Evolutionary conservation across 2,113 vertebrate species (phyloP), one percentile per base, ranked within the genome.

Genomic region (Sinocyclocheilus rhinocerous): DNA sequence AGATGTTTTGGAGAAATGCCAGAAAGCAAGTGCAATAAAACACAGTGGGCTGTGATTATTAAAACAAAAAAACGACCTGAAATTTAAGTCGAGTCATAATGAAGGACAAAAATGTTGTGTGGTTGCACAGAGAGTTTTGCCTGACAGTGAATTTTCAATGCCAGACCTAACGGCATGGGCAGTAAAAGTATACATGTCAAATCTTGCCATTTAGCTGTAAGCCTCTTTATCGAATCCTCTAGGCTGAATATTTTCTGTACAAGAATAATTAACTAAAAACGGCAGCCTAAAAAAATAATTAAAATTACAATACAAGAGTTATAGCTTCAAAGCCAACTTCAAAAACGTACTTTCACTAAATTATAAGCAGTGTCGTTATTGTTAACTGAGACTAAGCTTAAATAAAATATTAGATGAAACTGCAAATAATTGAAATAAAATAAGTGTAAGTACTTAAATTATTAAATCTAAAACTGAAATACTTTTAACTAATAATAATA

Each of bases 171-270:
- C 79, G 76, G 36, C 79, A 83, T 59, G n/a, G 24, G 79, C 65
- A 61, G 39, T 88, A 80, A 86, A 89, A 83, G 81, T 75, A 85
- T 65, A 48, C 83, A 87, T 90, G 85, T 86, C 39, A 88, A 33
- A 83, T 84, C 80, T 87, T 87, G 86, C 78, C 73, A 87, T 86
- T 89, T 89, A 85, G 79, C 72, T 61, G 85, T 65, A 16, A 7
- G 22, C 73, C 86, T 83, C 59, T 87, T 87, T 73, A 52, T 84
- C 33, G 81, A 87, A 85, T 88, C 48, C 65, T 75, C 45, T 59
- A 81, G 61, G 61, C 85, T 48, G 15, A 42, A 91, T 81, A 85
- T 90, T 90, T 55, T 55, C 29, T 76, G 26, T 24, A 8, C n/a
- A 29, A 65, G 24, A 36, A 48, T 20, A 48, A 61, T 7, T 76